phyloP scores from a whole-genome alignment of 2,888 invertebrate species.

The Trichogramma dendrolimi region DNA sequence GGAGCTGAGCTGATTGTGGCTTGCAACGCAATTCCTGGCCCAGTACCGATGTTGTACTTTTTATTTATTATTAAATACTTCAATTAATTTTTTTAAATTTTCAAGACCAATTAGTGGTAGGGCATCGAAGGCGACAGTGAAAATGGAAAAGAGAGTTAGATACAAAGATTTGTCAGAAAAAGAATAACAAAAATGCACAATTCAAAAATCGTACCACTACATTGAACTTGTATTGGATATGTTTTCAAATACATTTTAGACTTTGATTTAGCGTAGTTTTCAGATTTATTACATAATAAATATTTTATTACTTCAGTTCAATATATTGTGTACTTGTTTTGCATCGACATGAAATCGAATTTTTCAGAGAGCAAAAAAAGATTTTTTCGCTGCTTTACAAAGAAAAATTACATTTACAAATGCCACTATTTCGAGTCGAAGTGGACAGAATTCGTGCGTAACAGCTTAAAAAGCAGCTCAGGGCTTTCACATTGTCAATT shows the following conservation, averaged over 20 bases:
- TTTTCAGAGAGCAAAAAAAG: not conserved
- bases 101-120: constrained; percentile 16
- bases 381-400: not conserved
- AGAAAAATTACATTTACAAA: not conserved
- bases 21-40: constrained; percentile 54
- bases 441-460: constrained; percentile 35
- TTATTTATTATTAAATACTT: constrained; percentile 25
- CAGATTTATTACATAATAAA: not conserved
- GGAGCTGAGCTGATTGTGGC: constrained; percentile 53
- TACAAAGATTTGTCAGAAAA: constrained; percentile 3
- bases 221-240: constrained; percentile 22
- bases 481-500: constrained; percentile 36
- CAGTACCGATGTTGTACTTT: constrained; percentile 41
- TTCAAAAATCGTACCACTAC: constrained; percentile 5
- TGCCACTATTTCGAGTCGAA: constrained; percentile 4
- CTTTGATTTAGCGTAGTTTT: too few relatives aligned
- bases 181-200: constrained; percentile 14
- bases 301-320: not conserved
- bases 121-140: constrained; percentile 20
- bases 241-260: not conserved
- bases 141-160: constrained; percentile 16
- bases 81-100: constrained; percentile 3
- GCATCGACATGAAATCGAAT: constrained; percentile 14
- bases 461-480: constrained; percentile 40
- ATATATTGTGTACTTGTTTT: constrained; percentile 8